Percentiles rank a stretch among this genome's conserved stretches.
phyloP scores from a whole-genome alignment of 2,113 vertebrate genomes.

The Ctenomys sociabilis region DNA sequence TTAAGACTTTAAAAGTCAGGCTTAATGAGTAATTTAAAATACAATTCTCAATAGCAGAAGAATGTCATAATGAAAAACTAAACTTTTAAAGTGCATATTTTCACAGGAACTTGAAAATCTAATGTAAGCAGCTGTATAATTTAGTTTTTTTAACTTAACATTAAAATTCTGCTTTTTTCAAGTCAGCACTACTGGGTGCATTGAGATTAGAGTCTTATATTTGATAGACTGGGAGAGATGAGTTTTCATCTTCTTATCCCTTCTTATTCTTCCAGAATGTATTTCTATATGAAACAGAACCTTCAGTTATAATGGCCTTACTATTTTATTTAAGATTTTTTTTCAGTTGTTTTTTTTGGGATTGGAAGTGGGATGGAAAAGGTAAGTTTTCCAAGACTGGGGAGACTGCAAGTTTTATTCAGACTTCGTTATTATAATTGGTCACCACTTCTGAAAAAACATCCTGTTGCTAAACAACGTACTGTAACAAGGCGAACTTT shows the following conservation, averaged over 20 bases:
- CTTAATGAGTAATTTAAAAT: slow-evolving; percentile 57
- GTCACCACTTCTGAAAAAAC: not conserved
- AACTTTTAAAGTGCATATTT: slow-evolving; percentile 60
- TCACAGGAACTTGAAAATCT: slow-evolving; percentile 54
- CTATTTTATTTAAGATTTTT: not conserved
- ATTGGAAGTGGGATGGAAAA: not conserved
- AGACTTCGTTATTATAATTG: not conserved
- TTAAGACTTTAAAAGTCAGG: slow-evolving; percentile 55
- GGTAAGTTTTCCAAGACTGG: not conserved
- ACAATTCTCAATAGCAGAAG: slow-evolving; percentile 65
- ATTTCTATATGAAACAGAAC: slow-evolving; percentile 59
- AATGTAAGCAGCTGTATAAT: slow-evolving; percentile 40
- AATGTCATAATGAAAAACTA: slow-evolving; percentile 57
- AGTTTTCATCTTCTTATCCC: slow-evolving; percentile 30
- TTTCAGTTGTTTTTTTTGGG: not conserved
- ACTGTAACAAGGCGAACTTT: not conserved
- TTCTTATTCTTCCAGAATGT: slow-evolving; percentile 40
- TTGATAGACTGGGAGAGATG: slow-evolving; percentile 55
- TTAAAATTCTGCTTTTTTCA: slow-evolving; percentile 58
- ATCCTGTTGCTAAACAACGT: not conserved
- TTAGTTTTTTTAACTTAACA: slow-evolving; percentile 50
- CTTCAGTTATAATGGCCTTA: not conserved
- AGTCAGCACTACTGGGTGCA: not conserved
- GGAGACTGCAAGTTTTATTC: not conserved
- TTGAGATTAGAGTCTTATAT: slow-evolving; percentile 40